Evolutionary conservation across 2,797 vertebrate species (phyloP).

Genomic region (Pseudocheirus occidentalis): DNA sequence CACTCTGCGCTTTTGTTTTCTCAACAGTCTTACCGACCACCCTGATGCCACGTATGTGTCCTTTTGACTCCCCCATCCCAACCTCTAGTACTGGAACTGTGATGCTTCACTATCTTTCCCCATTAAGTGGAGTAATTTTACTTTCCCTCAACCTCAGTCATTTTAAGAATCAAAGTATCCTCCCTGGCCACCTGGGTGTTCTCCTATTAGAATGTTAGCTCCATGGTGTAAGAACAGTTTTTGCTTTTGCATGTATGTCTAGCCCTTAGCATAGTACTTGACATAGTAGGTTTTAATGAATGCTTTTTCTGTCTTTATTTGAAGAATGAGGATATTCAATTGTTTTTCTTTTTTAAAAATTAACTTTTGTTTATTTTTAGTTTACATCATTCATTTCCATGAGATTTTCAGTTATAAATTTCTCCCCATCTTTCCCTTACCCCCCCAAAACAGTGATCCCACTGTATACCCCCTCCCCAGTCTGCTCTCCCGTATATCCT

Average conservation of each 20-base stretch:
- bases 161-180: background rate
- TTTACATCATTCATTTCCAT: too few species aligned
- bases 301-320: background rate
- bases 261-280: background rate
- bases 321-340: background rate
- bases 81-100: background rate
- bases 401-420: too few species aligned
- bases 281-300: background rate
- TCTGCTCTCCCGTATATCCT: too few species aligned
- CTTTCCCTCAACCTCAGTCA: background rate
- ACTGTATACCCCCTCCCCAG: too few species aligned
- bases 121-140: background rate
- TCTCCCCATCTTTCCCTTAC: too few species aligned
- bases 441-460: too few species aligned
- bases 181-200: background rate
- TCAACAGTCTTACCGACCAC: background rate
- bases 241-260: background rate
- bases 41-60: background rate
- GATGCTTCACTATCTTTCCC: background rate
- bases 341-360: too few species aligned
- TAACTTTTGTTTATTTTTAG: too few species aligned
- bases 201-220: background rate
- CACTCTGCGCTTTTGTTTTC: background rate
- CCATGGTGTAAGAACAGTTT: background rate
- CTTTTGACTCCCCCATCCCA: background rate